Evolutionary conservation across 2,113 vertebrate species (phyloP).

Genomic region (Polypterus bichir): DNA sequence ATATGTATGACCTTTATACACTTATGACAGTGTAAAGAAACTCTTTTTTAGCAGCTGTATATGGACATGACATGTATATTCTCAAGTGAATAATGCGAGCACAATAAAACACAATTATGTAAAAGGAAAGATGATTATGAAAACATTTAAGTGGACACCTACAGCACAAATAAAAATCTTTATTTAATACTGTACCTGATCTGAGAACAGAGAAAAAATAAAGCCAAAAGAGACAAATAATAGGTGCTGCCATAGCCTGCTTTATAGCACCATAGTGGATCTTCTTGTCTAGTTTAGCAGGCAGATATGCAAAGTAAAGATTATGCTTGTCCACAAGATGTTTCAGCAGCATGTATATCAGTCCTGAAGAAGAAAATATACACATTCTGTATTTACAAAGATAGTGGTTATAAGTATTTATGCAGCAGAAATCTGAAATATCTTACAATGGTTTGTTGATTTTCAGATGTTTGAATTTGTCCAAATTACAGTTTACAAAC

Average conservation of each 20-base stretch:
- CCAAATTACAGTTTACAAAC: too few relatives aligned
- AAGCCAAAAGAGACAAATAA: constrained; percentile 90
- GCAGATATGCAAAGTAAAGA: constrained; percentile 78
- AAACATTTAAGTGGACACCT: too few relatives aligned
- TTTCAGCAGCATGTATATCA: constrained; percentile 83
- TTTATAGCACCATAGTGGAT: constrained; percentile 82
- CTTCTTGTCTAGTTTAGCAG: constrained; percentile 67
- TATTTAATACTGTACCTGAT: constrained; percentile 46
- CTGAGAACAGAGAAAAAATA: constrained; percentile 83
- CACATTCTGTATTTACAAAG: neutral
- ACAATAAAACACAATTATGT: neutral
- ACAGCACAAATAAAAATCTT: neutral
- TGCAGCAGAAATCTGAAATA: too few relatives aligned
- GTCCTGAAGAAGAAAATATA: constrained; percentile 42
- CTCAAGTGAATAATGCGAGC: neutral
- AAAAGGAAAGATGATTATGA: too few relatives aligned
- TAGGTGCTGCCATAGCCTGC: constrained; percentile 81
- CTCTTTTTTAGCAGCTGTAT: neutral
- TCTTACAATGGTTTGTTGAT: too few relatives aligned
- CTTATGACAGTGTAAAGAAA: too few relatives aligned
- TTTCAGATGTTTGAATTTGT: too few relatives aligned
- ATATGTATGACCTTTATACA: too few relatives aligned
- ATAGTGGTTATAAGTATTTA: neutral
- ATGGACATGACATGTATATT: neutral
- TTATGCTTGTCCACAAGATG: constrained; percentile 90